Percentiles rank a stretch among this genome's conserved stretches.
Conservation (phyloP, 2,113 vertebrate genomes). For the Ahaetulla prasina region DNA sequence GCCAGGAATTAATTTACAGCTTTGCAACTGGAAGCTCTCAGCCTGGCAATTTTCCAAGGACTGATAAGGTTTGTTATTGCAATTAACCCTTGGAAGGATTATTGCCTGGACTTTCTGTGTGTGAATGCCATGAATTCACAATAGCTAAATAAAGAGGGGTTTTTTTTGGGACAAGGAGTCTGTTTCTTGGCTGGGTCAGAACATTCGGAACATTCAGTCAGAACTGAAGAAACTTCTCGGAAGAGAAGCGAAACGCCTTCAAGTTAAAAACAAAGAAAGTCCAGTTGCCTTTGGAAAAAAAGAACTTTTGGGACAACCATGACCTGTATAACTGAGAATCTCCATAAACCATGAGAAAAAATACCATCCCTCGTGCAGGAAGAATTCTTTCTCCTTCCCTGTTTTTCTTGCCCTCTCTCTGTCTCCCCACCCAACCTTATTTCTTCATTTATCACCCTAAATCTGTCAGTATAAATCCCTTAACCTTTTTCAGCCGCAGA, state of each 20-base stretch:
- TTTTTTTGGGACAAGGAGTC: too few species aligned
- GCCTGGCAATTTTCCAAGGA: too few species aligned
- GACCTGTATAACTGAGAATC: not conserved
- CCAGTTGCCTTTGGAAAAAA: not conserved
- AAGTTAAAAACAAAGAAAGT: not conserved
- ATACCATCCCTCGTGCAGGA: not conserved
- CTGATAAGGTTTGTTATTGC: too few species aligned
- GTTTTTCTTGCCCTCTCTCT: not conserved
- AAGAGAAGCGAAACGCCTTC: not conserved
- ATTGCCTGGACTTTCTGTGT: too few species aligned
- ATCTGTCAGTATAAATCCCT: slow-evolving; percentile 48
- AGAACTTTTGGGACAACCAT: not conserved
- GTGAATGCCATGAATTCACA: too few species aligned
- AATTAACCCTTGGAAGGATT: too few species aligned
- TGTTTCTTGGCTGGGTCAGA: too few species aligned
- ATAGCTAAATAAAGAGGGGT: too few species aligned
- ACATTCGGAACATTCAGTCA: too few species aligned
- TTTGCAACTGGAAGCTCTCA: too few species aligned
- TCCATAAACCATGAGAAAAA: not conserved
- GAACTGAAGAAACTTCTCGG: not conserved
- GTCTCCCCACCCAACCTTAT: fast-evolving
- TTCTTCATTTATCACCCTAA: slow-evolving; percentile 29
- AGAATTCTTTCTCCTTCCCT: not conserved
- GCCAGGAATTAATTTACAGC: too few species aligned
- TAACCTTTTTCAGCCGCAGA: slow-evolving; percentile 24